Evolutionary conservation across 2,113 vertebrate genomes (phyloP), one percentile per base, ranked within the genome.

Genomic region (Podarcis muralis): DNA sequence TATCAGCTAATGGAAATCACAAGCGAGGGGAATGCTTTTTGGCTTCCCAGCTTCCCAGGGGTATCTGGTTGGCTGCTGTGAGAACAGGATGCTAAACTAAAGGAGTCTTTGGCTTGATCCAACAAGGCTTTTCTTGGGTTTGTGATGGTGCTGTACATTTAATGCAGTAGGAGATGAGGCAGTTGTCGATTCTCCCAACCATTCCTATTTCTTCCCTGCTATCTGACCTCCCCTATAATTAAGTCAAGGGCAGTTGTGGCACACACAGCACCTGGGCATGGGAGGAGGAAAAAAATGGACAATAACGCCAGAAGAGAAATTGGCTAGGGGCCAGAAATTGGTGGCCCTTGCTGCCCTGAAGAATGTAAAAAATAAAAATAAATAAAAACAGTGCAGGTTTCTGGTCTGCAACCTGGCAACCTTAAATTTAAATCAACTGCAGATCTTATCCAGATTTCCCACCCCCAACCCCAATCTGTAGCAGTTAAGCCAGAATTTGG

Each of bases 401-500:
- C 20, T 32, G 74, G 37, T 62, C 30, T 77, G 43, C 30, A 84
- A 9, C 30, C 74, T 84, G 72, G 81, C 40, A 69, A 77, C 48
- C n/a, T 27, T 86, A 27, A 12, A 0, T 83, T 66, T 57, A 53
- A 68, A 77, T 69, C 74, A 78, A 30, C 25, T 88, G n/a, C 62
- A 78, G 74, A 69, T 78, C 22, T 69, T 69, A 84, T 57, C 72
- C 62, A 84, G 81, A 53, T 15, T 83, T 83, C 5, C 35, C 35
- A 37, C 35, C 35, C 35, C 35, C 35, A 37, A 2, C 35, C 1
- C 48, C 48, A 12, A 11, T 53, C 35, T 40, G 8, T 37, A 53
- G 74, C 66, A 12, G 43, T 84, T 27, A 35, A 88, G 74, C 78
- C 86, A 87, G 78, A 72, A 81, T 59, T 43, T 59, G 53, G 78